Base-by-base conservation (phyloP, 2,113 vertebrate species). In the Lagenorhynchus albirostris region DNA sequence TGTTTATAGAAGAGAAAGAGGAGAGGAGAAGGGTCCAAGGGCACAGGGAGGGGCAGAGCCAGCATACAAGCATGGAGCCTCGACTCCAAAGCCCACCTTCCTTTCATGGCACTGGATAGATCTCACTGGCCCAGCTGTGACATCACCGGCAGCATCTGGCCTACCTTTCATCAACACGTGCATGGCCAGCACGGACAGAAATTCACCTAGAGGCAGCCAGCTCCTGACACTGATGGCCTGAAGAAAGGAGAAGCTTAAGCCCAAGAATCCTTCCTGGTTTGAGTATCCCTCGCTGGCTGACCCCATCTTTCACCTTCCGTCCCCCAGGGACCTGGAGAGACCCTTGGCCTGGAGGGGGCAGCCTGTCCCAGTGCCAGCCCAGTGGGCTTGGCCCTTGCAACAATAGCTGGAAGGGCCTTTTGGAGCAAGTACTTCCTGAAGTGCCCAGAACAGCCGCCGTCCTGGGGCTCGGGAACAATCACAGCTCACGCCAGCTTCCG, bases 371-470 rank as follows among this genome's bases (percentile, higher is more conserved):
- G 70, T 82, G 96, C 96, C 94, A 96, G 95, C 95, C 62, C 92
- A 38, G 86, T 38, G 58, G 81, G 79, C 44, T 92, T 13, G 20
- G 80, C 60, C 70, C 25, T 23, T 6, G n/a, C 17, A 71, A 98
- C 97, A 98, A 98, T 98, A 94, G 87, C 96, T 68, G 98, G 98
- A 98, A 98, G 84, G 70, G 83, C 90, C 90, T 94, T 97, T 97
- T 71, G 68, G 81, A 98, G 90, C 87, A 97, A 98, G 96, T 98
- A 97, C 97, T 98, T 98, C 98, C 98, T 98, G 97, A 98, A 98
- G 94, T 98, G 87, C 97, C 97, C 92, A 80, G 89, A 97, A 93
- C 94, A 79, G 95, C 95, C 68, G 74, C 79, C 47, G 89, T 91
- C 91, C 92, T 5, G 63, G 3, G 21, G 95, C 87, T 92, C 92